Percentiles rank a stretch among this genome's conserved stretches.
Conservation (phyloP, 2,888 invertebrate genomes). For the Blastobasis adustella region DNA sequence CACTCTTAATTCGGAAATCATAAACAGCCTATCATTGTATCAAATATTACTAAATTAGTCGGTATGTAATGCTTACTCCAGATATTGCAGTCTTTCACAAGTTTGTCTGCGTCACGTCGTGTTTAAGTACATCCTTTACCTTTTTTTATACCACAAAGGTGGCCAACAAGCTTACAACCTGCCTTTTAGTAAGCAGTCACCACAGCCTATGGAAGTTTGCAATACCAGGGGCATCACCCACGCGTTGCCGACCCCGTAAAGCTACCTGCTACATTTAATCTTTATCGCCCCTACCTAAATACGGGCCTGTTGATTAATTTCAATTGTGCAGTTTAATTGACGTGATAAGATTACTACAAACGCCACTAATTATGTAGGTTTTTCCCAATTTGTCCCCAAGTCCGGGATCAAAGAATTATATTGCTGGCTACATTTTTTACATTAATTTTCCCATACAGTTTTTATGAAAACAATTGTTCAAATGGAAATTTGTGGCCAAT, state of each 20-base stretch:
- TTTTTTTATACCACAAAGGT: neutral
- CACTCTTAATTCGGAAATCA: no score
- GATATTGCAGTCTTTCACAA: no score
- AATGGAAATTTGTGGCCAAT: neutral
- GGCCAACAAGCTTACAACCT: no score
- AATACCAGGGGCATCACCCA: neutral
- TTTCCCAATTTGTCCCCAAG: constrained; percentile 15
- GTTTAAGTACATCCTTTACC: neutral
- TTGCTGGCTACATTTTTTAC: neutral
- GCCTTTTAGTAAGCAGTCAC: no score
- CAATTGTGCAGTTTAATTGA: constrained; percentile 30
- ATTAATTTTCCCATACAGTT: neutral
- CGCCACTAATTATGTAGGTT: constrained; percentile 31
- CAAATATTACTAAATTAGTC: no score
- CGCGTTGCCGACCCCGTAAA: no score
- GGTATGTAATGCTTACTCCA: no score
- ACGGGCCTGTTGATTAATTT: constrained; percentile 18
- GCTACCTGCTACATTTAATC: no score
- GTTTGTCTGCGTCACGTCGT: no score
- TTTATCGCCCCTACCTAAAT: neutral
- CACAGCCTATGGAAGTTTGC: no score
- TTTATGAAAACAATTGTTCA: neutral
- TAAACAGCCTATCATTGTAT: no score
- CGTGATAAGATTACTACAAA: constrained; percentile 26
- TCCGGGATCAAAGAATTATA: constrained; percentile 3